These are phyloP conservation scores for Darevskia nairensis DNA, from an alignment of 2,797 vertebrate genomes.

Conservation along the genomic window DNA sequence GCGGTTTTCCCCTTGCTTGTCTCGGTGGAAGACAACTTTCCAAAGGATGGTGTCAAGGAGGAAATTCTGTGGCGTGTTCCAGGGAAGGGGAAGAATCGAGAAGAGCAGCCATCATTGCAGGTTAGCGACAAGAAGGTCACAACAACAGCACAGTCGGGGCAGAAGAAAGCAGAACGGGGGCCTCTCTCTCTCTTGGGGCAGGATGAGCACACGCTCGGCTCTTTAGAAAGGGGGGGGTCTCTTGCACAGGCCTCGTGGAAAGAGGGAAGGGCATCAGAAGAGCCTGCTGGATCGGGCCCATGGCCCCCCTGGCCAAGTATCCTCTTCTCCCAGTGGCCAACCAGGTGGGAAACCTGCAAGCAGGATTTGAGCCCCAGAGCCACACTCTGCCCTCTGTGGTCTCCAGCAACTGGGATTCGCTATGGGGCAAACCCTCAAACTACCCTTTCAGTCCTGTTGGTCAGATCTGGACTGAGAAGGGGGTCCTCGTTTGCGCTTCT, in stretches of 20 bases:
- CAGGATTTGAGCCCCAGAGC: too few relatives aligned
- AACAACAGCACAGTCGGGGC: conserved; percentile 49
- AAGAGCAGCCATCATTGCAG: conserved; percentile 80
- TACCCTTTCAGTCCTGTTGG: rapidly evolving
- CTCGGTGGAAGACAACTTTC: conserved; percentile 98
- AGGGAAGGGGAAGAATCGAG: conserved; percentile 89
- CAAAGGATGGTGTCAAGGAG: conserved; percentile 98
- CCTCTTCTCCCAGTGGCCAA: too few relatives aligned
- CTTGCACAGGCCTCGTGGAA: background rate
- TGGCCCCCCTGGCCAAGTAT: too few relatives aligned
- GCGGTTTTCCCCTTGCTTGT: conserved; percentile 93
- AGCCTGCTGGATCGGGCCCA: too few relatives aligned
- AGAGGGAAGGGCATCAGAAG: background rate
- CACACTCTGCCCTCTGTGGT: background rate
- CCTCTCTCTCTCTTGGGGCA: background rate
- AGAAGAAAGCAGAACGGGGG: background rate
- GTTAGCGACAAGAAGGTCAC: conserved; percentile 70
- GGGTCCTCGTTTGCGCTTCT: too few relatives aligned
- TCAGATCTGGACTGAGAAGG: background rate
- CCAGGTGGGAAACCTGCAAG: too few relatives aligned
- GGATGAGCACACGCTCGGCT: background rate
- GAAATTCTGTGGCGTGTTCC: conserved; percentile 93
- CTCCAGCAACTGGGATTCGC: too few relatives aligned
- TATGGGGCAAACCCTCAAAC: background rate
- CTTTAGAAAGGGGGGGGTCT: background rate